Evolutionary conservation across 2,113 vertebrate species (phyloP), one percentile per base, ranked within the genome.

Genomic region (Nicator chloris): DNA sequence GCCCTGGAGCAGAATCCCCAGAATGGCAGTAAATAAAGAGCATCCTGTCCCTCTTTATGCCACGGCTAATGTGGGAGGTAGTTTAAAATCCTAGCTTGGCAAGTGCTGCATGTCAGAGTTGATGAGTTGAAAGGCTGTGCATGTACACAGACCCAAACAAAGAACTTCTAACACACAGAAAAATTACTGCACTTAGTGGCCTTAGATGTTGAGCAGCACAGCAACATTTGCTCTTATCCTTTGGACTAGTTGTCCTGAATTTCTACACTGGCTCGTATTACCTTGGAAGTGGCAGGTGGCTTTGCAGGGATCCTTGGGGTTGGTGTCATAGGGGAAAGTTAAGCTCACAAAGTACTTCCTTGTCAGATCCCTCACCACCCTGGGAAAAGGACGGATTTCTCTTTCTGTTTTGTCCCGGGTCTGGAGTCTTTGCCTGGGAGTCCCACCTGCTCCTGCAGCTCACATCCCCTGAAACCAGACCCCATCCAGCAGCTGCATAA

Each of bases 381-480:
- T 87, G 70, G 64, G 64, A 95, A 86, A 68, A 47, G 42, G 64
- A 92, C 11, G 7, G 59, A 86, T 84, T 94, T 89, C 77, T 82
- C 68, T 60, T 83, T 85, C 78, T 94, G 82, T 90, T 94, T 92
- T 92, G 59, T 84, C 81, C 65, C 0, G 0, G 12, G 37, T 63
- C 86, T 92, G 81, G 63, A 94, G 91, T 45, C 60, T 45, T 60
- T 65, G 66, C 83, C 60, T 66, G 35, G n/a, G 91, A 87, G 72
- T 73, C 95, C 93, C 97, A 97, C 97, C 97, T 97, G 97, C 90
- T 97, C 70, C 96, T 77, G 77, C 95, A 92, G 60, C 92, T 97
- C 97, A 96, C 35, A 47, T 86, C 76, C 72, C 86, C 45, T 96
- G 97, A 97, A 97, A 97, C 75, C 81, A 45, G 89, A 97, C 15